Conservation (phyloP, 1,140 invertebrate species). For the Scaptomyza pallida region DNA sequence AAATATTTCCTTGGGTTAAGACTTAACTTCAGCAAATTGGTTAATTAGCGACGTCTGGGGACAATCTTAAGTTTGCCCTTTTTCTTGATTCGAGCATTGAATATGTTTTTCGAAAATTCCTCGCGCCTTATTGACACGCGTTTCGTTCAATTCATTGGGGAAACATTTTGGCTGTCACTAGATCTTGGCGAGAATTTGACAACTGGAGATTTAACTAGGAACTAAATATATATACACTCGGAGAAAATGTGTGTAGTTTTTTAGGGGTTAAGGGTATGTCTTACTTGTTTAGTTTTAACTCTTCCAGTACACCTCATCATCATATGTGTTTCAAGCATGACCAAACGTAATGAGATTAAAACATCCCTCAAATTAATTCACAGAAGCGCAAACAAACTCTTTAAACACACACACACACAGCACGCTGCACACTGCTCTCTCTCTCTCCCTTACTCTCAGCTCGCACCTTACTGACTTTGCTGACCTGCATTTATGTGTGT, state of each 20-base stretch:
- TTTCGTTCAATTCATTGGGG: constrained; percentile 41
- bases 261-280: no score
- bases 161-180: constrained; percentile 43
- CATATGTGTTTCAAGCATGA: constrained; percentile 17
- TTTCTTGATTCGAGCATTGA: constrained; percentile 56
- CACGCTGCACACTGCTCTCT: background rate
- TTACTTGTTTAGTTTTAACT: background rate
- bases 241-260: no score
- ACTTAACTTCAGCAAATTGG: constrained; percentile 58
- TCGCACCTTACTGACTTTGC: background rate
- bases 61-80: constrained; percentile 51
- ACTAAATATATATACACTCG: no score
- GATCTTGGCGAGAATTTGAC: constrained; percentile 35
- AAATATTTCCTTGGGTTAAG: constrained; percentile 41
- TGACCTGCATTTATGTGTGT: constrained; percentile 11
- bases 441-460: constrained; percentile 1
- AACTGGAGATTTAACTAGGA: no score
- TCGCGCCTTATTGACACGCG: constrained; percentile 33
- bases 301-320: background rate
- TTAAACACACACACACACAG: background rate
- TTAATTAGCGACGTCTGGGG: constrained; percentile 73
- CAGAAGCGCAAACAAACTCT: constrained; percentile 54
- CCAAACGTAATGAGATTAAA: constrained; percentile 64
- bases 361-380: constrained; percentile 77
- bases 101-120: constrained; percentile 38